These are phyloP conservation scores for Strigamia transsilvanica DNA, from an alignment of 2,888 invertebrate species.

Conservation along the genomic window DNA sequence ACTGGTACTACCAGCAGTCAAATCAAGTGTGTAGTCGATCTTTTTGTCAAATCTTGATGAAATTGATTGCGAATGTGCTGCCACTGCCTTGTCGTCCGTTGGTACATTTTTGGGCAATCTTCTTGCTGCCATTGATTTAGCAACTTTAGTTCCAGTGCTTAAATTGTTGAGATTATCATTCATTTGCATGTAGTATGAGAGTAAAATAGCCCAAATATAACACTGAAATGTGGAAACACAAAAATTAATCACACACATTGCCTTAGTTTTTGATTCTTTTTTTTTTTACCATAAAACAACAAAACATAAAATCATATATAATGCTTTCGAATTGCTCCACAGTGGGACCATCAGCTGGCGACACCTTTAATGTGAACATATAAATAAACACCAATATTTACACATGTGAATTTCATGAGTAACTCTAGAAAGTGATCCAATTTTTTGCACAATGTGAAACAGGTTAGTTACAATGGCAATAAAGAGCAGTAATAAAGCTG, in stretches of 20 bases:
- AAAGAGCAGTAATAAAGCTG: not conserved
- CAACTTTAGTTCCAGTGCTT: not conserved
- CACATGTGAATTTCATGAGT: not conserved
- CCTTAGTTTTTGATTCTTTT: too few species aligned
- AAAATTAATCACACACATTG: too few species aligned
- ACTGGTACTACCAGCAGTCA: not conserved
- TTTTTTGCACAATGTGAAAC: constrained; percentile 3
- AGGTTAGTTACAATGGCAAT: not conserved
- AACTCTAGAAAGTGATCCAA: not conserved
- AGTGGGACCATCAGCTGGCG: not conserved
- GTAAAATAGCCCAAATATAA: constrained; percentile 9
- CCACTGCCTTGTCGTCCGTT: not conserved
- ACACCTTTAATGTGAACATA: not conserved
- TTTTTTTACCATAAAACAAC: constrained; percentile 17
- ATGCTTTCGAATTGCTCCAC: constrained; percentile 41
- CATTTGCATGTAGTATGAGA: constrained; percentile 22
- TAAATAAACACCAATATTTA: not conserved
- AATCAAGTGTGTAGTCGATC: not conserved
- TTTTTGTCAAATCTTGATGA: not conserved
- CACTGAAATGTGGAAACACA: not conserved
- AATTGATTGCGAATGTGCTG: not conserved
- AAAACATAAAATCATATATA: constrained; percentile 24
- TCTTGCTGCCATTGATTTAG: constrained; percentile 3
- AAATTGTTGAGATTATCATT: not conserved
- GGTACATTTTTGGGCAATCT: constrained; percentile 19